phyloP scores from a whole-genome alignment of 2,888 invertebrate genomes.

The Lepetodrilus schrolli region DNA sequence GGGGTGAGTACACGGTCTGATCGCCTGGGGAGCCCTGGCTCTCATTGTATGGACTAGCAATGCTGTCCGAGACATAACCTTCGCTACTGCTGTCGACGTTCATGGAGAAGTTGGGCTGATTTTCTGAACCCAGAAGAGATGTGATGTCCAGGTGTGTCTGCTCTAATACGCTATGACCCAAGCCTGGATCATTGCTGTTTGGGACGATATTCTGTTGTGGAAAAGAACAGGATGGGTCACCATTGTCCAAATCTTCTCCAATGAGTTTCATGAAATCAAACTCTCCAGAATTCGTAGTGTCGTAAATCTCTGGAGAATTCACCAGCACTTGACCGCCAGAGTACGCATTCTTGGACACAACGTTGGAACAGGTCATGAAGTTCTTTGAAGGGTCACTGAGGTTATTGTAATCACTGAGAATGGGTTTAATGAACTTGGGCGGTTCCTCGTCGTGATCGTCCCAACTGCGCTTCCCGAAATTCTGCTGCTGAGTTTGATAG shows the following conservation, averaged over 20 bases:
- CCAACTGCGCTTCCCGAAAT: background rate
- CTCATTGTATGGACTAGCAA: background rate
- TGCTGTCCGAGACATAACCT: background rate
- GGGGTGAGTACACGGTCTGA: constrained; percentile 2
- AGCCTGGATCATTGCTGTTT: background rate
- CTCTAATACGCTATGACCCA: background rate
- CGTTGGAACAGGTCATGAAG: background rate
- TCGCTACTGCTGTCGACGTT: background rate
- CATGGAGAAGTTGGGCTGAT: background rate
- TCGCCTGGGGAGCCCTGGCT: background rate
- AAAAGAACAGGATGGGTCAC: background rate
- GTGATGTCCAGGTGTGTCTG: background rate
- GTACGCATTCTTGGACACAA: background rate
- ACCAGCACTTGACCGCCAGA: constrained; percentile 30
- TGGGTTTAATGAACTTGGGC: constrained; percentile 30
- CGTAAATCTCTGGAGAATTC: background rate
- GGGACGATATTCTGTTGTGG: background rate
- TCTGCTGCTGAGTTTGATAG: background rate
- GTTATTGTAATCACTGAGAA: background rate
- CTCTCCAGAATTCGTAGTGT: background rate
- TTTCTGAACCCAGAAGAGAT: background rate
- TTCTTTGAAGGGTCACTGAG: constrained; percentile 9
- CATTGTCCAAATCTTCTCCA: background rate
- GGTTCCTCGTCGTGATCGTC: constrained; percentile 31
- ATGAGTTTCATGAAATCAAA: background rate